Conservation (phyloP, 2,113 vertebrate species). For the Polypterus bichir region DNA sequence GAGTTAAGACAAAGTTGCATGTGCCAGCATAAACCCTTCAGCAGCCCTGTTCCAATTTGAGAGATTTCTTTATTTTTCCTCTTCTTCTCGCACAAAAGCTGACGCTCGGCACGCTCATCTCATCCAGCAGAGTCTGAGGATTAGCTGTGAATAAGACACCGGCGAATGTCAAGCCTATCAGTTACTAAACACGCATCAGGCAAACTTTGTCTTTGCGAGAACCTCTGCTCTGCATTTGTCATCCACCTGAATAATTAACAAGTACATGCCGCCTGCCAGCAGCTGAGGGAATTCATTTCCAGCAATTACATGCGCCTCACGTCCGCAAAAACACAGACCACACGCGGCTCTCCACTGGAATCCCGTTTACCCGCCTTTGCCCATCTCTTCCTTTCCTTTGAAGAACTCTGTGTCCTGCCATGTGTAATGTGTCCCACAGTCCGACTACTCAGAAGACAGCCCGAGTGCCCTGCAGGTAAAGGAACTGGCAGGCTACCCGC, state of each 20-base stretch:
- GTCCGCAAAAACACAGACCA: slow-evolving; percentile 51
- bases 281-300: slow-evolving; percentile 63
- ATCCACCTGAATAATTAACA: slow-evolving; percentile 77
- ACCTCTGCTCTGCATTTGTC: slow-evolving; percentile 73
- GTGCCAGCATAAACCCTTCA: too few species aligned
- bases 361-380: slow-evolving; percentile 1
- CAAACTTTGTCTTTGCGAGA: slow-evolving; percentile 66
- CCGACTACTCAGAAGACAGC: too few species aligned
- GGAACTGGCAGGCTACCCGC: too few species aligned
- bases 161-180: slow-evolving; percentile 61
- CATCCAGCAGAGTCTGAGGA: slow-evolving; percentile 62
- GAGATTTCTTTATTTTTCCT: too few species aligned
- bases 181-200: slow-evolving; percentile 64
- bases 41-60: too few species aligned
- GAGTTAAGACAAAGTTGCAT: too few species aligned
- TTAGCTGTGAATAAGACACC: slow-evolving; percentile 63
- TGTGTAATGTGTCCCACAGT: too few species aligned
- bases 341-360: slow-evolving; percentile 27
- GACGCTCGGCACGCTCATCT: slow-evolving; percentile 50
- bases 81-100: slow-evolving; percentile 32
- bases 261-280: slow-evolving; percentile 70
- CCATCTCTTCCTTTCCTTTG: not conserved
- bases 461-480: too few species aligned
- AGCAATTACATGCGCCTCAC: slow-evolving; percentile 56
- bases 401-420: too few species aligned